Evolutionary conservation across 1,140 invertebrate genomes (phyloP).

Genomic region (Geopemphigus sp.): DNA sequence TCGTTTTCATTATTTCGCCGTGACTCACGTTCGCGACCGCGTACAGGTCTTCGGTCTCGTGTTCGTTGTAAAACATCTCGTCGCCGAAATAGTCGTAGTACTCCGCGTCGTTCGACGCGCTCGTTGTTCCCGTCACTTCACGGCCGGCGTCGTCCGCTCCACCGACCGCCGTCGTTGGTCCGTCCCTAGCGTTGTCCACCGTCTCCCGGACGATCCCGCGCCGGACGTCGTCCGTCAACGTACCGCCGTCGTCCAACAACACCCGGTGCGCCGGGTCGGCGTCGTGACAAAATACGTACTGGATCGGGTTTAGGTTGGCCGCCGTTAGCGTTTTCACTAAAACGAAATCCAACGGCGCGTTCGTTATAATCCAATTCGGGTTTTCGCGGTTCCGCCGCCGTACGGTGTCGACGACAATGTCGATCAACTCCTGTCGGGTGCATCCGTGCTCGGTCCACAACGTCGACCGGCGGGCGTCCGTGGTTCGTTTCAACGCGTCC

Average conservation of each 20-base stretch:
- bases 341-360: neutral
- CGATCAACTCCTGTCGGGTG: neutral
- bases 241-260: neutral
- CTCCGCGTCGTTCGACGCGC: neutral
- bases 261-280: neutral
- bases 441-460: neutral
- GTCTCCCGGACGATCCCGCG: neutral
- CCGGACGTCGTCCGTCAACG: neutral
- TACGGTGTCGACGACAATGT: neutral
- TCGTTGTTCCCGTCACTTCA: too few relatives aligned
- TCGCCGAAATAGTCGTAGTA: neutral
- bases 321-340: conserved; percentile 4
- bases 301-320: neutral
- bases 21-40: neutral
- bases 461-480: neutral
- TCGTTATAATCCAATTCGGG: conserved; percentile 28
- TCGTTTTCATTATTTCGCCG: neutral
- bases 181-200: neutral
- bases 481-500: neutral
- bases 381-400: neutral
- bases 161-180: neutral
- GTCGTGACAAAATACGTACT: conserved; percentile 20
- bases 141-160: too few relatives aligned
- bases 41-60: neutral
- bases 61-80: too few relatives aligned